A percentile compares a stretch with the other conserved stretches of the same genome.
phyloP scores from a whole-genome alignment of 2,888 invertebrate genomes.

The Arge pagana region DNA sequence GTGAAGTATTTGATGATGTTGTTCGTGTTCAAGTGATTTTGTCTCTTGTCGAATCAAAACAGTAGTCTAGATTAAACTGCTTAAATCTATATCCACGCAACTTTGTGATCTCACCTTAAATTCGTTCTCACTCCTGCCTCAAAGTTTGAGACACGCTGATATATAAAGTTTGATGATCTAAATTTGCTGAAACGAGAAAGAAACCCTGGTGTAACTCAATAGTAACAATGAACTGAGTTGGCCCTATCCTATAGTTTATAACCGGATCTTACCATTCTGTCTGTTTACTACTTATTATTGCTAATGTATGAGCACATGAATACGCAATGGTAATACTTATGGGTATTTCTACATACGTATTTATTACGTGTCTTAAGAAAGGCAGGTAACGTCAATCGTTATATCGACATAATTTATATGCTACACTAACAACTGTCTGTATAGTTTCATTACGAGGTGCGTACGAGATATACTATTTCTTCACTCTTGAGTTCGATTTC shows the following conservation, averaged over 20 bases:
- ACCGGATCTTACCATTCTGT: slow-evolving; percentile 56
- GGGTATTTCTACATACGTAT: too few species aligned
- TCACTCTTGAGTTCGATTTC: too few species aligned
- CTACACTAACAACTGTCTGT: too few species aligned
- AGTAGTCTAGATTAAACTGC: slow-evolving; percentile 53
- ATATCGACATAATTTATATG: too few species aligned
- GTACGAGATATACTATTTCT: too few species aligned
- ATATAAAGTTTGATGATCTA: slow-evolving; percentile 63
- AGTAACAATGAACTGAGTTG: slow-evolving; percentile 48
- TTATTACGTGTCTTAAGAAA: too few species aligned
- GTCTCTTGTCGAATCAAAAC: slow-evolving; percentile 31
- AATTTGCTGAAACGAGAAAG: slow-evolving; percentile 65
- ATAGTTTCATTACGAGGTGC: too few species aligned
- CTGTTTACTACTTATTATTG: slow-evolving; percentile 45
- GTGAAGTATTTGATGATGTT: slow-evolving; percentile 36
- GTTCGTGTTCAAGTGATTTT: too few species aligned
- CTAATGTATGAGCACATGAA: too few species aligned
- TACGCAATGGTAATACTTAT: too few species aligned
- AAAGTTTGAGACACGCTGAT: slow-evolving; percentile 65
- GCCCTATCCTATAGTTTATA: slow-evolving; percentile 50
- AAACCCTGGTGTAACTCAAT: slow-evolving; percentile 54
- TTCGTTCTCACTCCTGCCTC: slow-evolving; percentile 62
- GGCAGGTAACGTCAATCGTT: too few species aligned
- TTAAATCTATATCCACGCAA: slow-evolving; percentile 51
- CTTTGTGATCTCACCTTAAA: slow-evolving; percentile 63